These are phyloP conservation scores for Lutraria lutraria DNA, from an alignment of 2,888 invertebrate species.

Conservation along the genomic window DNA sequence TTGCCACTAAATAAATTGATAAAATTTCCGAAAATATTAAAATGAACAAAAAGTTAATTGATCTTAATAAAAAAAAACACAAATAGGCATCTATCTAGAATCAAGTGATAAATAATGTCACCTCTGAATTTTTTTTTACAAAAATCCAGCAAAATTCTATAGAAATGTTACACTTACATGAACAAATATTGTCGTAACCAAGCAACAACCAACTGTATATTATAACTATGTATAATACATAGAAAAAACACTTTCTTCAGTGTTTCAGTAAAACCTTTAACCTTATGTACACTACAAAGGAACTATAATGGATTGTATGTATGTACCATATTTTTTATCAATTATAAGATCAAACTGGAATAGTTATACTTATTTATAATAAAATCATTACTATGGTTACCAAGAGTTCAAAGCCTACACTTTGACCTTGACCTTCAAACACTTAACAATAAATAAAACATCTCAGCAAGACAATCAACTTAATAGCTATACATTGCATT, in stretches of 20 bases:
- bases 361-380: not conserved
- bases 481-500: not conserved
- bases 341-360: not conserved
- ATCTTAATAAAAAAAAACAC: not conserved
- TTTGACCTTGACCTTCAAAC: constrained; percentile 4
- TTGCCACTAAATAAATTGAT: not conserved
- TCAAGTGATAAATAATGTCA: not conserved
- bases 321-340: not conserved
- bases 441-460: constrained; percentile 7
- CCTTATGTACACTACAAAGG: not conserved
- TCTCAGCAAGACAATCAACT: not conserved
- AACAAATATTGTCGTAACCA: not conserved
- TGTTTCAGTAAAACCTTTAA: not conserved
- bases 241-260: no score
- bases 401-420: not conserved
- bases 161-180: not conserved
- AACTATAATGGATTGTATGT: not conserved
- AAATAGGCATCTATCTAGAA: not conserved
- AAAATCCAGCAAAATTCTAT: not conserved
- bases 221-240: not conserved
- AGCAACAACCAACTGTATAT: not conserved
- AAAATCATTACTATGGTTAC: constrained; percentile 4
- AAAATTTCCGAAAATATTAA: not conserved
- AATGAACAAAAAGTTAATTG: not conserved
- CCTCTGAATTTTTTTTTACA: not conserved